Base-by-base conservation (phyloP, 37 sponge, comb jelly and placozoan genomes). In the Sycon ciliatum region DNA sequence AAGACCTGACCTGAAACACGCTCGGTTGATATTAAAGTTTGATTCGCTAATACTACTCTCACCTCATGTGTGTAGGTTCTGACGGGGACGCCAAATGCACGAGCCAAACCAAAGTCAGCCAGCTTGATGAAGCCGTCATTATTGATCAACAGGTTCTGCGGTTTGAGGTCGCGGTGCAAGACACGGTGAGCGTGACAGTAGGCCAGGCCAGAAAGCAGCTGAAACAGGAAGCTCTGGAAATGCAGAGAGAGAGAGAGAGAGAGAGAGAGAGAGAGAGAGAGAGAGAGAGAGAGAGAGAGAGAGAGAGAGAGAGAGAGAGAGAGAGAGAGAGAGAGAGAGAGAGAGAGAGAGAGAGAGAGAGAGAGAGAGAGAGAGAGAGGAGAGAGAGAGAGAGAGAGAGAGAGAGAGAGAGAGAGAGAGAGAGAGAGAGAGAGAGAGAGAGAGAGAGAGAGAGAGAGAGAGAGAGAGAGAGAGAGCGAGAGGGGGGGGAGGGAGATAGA, bases 1-100 rank as follows among this genome's bases (percentile, higher is more conserved):
- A n/a, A n/a, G n/a, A n/a, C n/a, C n/a, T n/a, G n/a, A n/a, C n/a
- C n/a, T n/a, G n/a, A n/a, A n/a, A n/a, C n/a, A n/a, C n/a, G n/a
- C n/a, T n/a, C n/a, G n/a, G n/a, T n/a, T n/a, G n/a, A n/a, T n/a
- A n/a, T n/a, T n/a, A n/a, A n/a, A n/a, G n/a, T n/a, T n/a, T n/a
- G n/a, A n/a, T n/a, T n/a, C n/a, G n/a, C n/a, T n/a, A n/a, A n/a
- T n/a, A n/a, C n/a, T n/a, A n/a, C 7, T 27, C 81, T 54, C 32
- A 88, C 94, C 78, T 97, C 99, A 55, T 97, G 99, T 38, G 99
- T 97, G 77, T 92, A 97, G 9, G 93, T 86, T 49, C 99, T 56
- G 3, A 97, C 88, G 39, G 99, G 99, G 11, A 97, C 84, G 29
- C 93, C 90, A 69, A 97, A 93, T 3, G 93, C 87, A 4, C 99